These are phyloP conservation scores for Patiria miniata DNA, from an alignment of 35 echinoderm and acorn worm genomes.

Conservation along the genomic window DNA sequence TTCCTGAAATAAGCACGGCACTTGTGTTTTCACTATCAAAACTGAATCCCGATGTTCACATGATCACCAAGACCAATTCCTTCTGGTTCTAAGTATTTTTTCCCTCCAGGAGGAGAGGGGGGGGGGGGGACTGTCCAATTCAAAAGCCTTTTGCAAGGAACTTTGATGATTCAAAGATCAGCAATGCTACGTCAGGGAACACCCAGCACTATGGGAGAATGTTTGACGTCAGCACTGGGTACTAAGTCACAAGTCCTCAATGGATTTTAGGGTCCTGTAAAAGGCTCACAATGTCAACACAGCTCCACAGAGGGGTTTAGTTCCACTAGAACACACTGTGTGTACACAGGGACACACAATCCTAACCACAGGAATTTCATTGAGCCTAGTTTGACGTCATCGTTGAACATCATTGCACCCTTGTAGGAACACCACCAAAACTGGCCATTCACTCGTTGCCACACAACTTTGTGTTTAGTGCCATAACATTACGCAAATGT, in stretches of 20 bases:
- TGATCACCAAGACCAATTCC: too few species aligned
- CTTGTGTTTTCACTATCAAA: too few species aligned
- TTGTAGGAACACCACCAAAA: not conserved
- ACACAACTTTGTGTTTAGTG: too few species aligned
- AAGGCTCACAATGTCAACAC: not conserved
- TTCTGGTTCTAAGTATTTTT: not conserved
- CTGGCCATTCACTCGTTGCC: too few species aligned
- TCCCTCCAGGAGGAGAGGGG: too few species aligned
- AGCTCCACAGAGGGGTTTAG: not conserved
- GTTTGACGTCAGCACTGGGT: not conserved
- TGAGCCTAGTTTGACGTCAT: conserved; percentile 6
- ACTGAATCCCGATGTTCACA: too few species aligned
- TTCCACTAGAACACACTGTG: not conserved
- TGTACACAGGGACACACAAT: not conserved
- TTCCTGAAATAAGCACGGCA: too few species aligned
- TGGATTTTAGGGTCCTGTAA: not conserved
- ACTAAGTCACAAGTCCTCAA: too few species aligned
- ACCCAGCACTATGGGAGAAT: not conserved
- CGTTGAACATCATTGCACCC: too few species aligned
- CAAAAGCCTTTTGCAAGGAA: too few species aligned
- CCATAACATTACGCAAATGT: too few species aligned
- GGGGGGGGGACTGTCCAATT: too few species aligned
- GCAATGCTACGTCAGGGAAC: not conserved
- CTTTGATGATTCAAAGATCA: not conserved
- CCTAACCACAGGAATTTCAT: conserved; percentile 22